Base-by-base conservation (phyloP, 2,797 vertebrate genomes). In the Sebastes baramenuke region DNA sequence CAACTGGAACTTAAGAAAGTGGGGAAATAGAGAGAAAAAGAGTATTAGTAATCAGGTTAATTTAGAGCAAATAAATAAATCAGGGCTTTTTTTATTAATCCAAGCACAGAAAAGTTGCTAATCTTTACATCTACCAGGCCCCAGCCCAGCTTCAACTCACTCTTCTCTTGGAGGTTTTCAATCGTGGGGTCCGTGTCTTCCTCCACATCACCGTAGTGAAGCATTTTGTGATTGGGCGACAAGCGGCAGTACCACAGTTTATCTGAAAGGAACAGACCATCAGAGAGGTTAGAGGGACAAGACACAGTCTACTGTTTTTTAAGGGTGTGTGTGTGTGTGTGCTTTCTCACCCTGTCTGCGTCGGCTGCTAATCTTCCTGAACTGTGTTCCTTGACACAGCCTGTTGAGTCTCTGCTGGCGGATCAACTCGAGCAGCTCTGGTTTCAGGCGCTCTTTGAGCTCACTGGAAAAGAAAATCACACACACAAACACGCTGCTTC, bases 191-290 rank as follows among this genome's bases (percentile, higher is more conserved):
- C 90, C 0, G 81, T 66, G 3, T 97, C 96, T 22, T 97, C 97
- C 13, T 98, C 98, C 81, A 98, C 93, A 0, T 99, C 98, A 6
- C 98, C 98, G 0, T 97, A 99, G 93, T 99, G 98, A 80, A 99
- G 96, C 85, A 99, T 96, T 92, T 99, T 99, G 95, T 98, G 97
- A 92, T 99, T 99, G 62, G 97, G 97, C 0, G 98, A 99, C 81
- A 99, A 90, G 67, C 98, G 97, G 81, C 98, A 99, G 94, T 97
- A 99, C 98, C 98, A 99, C 77, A 98, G 92, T 85, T 99, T 99
- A 91, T 99, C 98, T 99, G 89, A 49, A 71, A 68, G 42, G 29
- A 65, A 22, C n/a, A 38, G 16, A 22, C 5, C 32, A 71, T 34
- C 12, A 49, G 29, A 24, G 0, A 5, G 1, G 36, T 84, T 22